Evolutionary conservation across 2,113 vertebrate species (phyloP).

Genomic region (Todiramphus saurophagus): DNA sequence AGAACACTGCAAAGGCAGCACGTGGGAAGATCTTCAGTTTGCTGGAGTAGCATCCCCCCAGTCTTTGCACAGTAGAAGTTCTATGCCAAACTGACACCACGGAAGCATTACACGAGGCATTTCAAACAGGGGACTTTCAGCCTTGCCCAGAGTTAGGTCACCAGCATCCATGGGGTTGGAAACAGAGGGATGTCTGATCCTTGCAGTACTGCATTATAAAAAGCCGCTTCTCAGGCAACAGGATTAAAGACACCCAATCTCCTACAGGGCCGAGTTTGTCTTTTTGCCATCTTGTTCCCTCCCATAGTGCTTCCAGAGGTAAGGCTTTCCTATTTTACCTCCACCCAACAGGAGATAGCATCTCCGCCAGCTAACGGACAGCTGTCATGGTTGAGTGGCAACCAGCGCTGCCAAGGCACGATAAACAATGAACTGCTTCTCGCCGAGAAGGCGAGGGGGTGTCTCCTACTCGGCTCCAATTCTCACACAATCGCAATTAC

Average conservation of each 20-base stretch:
- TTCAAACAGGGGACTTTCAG: neutral
- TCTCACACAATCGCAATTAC: neutral
- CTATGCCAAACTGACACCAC: neutral
- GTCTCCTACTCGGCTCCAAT: neutral
- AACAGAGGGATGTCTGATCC: neutral
- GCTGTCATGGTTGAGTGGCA: neutral
- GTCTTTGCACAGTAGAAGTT: neutral
- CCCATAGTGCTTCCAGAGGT: neutral
- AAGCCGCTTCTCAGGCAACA: neutral
- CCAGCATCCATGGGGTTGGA: neutral
- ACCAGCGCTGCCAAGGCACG: neutral
- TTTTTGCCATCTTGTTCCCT: neutral
- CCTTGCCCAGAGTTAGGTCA: neutral
- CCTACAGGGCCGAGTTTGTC: neutral
- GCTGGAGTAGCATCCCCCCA: neutral
- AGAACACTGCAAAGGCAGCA: neutral
- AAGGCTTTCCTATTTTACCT: neutral
- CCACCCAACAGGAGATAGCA: neutral
- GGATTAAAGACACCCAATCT: neutral
- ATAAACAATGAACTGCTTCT: neutral
- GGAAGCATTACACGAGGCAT: neutral
- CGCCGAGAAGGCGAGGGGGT: neutral
- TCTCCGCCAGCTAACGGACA: neutral
- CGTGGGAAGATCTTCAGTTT: rapidly evolving
- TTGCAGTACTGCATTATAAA: neutral